These are phyloP conservation scores for Platygyra sinensis DNA, from an alignment of 64 coral and sea anemone genomes.

Conservation along the genomic window DNA sequence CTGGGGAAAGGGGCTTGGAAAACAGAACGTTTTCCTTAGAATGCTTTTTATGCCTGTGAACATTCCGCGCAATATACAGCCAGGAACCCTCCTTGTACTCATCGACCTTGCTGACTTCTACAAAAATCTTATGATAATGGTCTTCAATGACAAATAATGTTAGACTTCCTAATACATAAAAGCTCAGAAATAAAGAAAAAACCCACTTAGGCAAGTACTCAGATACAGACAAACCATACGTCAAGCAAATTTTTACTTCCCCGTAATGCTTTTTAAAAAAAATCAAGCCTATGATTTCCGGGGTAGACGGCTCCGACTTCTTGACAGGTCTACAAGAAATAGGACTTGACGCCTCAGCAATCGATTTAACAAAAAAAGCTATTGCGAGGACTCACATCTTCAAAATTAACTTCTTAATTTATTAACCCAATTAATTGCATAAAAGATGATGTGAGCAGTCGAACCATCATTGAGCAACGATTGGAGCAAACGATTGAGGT, in stretches of 20 bases:
- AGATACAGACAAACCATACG: neutral
- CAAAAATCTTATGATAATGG: constrained; percentile 4
- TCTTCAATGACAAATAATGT: neutral
- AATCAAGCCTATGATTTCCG: neutral
- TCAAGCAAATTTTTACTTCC: no score
- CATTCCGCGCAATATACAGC: no score
- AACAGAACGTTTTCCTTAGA: neutral
- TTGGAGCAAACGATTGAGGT: neutral
- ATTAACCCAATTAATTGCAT: neutral
- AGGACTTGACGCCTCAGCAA: neutral
- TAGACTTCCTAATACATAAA: neutral
- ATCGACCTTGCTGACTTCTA: neutral
- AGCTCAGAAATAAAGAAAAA: neutral
- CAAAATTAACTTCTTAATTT: constrained; percentile 6
- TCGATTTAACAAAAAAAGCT: constrained; percentile 2
- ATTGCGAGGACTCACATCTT: neutral
- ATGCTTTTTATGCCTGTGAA: neutral
- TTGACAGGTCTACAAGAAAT: neutral
- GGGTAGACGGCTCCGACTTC: neutral
- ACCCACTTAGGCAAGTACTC: no score
- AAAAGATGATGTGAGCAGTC: neutral
- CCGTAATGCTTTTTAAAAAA: neutral
- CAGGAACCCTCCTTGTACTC: neutral
- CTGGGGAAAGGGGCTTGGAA: constrained; percentile 10
- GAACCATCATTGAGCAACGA: neutral